These are phyloP conservation scores for Gnathonemus echidnorhynchus DNA, from an alignment of 2,113 vertebrate species.

Conservation along the genomic window DNA sequence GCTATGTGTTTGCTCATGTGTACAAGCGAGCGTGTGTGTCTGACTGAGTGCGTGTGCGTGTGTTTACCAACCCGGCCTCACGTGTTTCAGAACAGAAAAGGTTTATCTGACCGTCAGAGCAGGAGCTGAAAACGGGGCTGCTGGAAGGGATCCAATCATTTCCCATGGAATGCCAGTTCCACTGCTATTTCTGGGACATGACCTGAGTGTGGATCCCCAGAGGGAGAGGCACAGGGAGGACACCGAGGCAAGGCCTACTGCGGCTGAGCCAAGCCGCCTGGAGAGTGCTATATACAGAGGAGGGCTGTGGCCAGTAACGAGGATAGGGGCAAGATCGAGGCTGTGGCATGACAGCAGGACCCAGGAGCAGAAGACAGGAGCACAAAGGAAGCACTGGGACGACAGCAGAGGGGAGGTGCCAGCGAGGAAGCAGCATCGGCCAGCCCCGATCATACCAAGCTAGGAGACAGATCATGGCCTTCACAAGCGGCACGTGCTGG, in stretches of 20 bases:
- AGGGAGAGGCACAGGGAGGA: conserved; percentile 70
- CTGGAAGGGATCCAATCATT: conserved; percentile 85
- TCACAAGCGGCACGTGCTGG: background rate
- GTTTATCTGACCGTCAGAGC: conserved; percentile 88
- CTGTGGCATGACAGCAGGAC: background rate
- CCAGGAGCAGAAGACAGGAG: background rate
- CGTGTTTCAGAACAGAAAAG: conserved; percentile 67
- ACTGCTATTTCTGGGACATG: conserved; percentile 91
- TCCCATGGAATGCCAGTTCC: conserved; percentile 88
- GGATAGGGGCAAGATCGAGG: background rate
- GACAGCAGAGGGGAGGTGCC: background rate
- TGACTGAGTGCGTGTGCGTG: background rate
- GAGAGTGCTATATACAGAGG: background rate
- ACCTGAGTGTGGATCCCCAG: conserved; percentile 87
- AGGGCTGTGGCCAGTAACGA: background rate
- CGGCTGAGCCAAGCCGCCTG: background rate
- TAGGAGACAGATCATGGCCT: background rate
- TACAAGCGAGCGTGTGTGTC: background rate
- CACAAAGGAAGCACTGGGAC: background rate
- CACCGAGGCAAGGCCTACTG: conserved; percentile 46
- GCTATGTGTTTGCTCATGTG: background rate
- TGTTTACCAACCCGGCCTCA: conserved; percentile 61
- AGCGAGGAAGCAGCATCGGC: background rate
- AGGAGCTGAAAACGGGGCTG: conserved; percentile 51
- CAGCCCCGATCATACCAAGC: background rate